These are phyloP conservation scores for Seriola dumerili DNA, from an alignment of 2,113 vertebrate species.

Conservation along the genomic window DNA sequence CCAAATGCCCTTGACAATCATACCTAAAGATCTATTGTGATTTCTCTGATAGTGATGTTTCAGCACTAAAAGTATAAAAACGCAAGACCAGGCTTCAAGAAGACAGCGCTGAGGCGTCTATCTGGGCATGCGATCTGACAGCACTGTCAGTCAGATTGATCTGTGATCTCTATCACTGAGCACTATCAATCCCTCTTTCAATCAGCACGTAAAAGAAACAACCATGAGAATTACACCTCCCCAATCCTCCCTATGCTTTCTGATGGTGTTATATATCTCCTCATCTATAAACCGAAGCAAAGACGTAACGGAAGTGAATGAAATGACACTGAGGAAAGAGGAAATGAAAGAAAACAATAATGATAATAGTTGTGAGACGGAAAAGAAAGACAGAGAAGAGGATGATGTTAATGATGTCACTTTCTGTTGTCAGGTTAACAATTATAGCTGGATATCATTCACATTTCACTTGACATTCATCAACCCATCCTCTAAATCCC, in stretches of 20 bases:
- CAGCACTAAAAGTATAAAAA: background rate
- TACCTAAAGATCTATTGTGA: background rate
- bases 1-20: background rate
- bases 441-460: background rate
- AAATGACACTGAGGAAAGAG: background rate
- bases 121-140: conserved; percentile 16
- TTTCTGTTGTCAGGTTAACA: background rate
- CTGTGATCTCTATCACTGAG: conserved; percentile 36
- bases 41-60: background rate
- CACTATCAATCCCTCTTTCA: conserved; percentile 26
- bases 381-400: conserved; percentile 1
- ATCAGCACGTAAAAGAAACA: conserved; percentile 9
- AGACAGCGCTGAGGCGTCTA: background rate
- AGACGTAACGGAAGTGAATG: background rate
- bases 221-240: conserved; percentile 24
- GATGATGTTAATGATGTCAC: background rate
- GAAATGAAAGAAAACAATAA: background rate
- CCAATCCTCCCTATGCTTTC: conserved; percentile 5
- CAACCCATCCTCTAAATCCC: background rate
- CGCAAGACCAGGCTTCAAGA: background rate
- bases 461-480: conserved; percentile 14
- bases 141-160: conserved; percentile 3
- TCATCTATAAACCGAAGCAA: conserved; percentile 1
- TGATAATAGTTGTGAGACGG: background rate
- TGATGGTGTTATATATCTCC: background rate